Base-by-base conservation (phyloP, 2,113 vertebrate genomes). In the Corythoichthys intestinalis region DNA sequence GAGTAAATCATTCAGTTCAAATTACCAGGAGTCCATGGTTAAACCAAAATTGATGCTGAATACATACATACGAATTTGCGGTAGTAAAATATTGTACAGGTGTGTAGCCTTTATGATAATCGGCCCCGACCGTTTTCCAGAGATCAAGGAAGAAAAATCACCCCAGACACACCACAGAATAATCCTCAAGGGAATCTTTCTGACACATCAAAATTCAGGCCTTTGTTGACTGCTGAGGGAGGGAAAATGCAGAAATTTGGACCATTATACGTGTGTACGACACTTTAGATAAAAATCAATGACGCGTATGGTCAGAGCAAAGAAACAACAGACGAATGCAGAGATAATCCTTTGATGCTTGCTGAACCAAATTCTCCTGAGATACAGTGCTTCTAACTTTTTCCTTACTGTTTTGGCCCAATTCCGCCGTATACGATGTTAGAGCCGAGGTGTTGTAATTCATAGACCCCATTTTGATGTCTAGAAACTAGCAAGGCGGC, bases 381-480 rank as follows among this genome's bases (percentile, higher is more conserved):
- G 41, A 8, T 44, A 44, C 6, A 44, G 1, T 34, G 3, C 20
- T 2, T 34, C 20, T 34, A 28, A 37, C 13, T 5, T 58, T 37
- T 1, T 58, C 41, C 41, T 8, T 8, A 44, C 41, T 44, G 41
- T 44, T 44, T 57, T 34, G 0, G 4, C 13, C 56, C 56, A 35
- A 37, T 37, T 58, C 35, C 6, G 2, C 13, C 13, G 35, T 1
- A 6, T 37, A 15, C 56, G 2, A 14, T 58, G 17, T 62, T 10
- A 61, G 17, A 62, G n/a, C 17, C 4, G 0, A 13, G n/a, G 10
- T 46, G 60, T 12, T 6, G 11, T 20, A 62, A 46, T 62, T 44
- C 60, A 62, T 59, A 48, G 47, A 53, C 9, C 67, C 48, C 60
- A 38, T 70, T 75, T 78, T 68, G 47, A 62, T 70, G 47, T 60